Conservation (phyloP, 2,113 vertebrate genomes). For the Tauraco erythrolophus region DNA sequence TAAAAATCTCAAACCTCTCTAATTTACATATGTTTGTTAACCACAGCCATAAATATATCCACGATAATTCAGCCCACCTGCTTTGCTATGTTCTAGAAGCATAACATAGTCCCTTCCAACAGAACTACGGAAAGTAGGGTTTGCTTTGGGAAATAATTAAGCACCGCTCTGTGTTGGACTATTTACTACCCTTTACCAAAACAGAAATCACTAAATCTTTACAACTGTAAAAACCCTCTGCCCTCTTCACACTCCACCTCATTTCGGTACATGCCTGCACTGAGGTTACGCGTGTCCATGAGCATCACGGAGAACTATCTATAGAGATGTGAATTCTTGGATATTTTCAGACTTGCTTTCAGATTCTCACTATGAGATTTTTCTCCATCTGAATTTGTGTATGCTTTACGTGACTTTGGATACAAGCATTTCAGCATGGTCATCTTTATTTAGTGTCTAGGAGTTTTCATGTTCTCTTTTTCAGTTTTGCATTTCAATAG, state of each 20-base stretch:
- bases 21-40: conserved; percentile 37
- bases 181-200: not conserved
- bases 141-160: not conserved
- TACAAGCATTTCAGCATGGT: not conserved
- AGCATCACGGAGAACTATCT: not conserved
- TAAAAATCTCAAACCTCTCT: not conserved
- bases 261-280: not conserved
- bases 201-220: not conserved
- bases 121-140: not conserved
- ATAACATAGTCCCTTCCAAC: not conserved
- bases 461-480: not conserved
- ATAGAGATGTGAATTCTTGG: not conserved
- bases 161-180: not conserved
- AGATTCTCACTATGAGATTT: not conserved
- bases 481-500: not conserved
- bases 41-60: conserved; percentile 33
- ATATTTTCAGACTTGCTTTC: conserved; percentile 2
- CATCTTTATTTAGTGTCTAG: not conserved
- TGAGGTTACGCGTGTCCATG: not conserved
- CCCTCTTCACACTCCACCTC: not conserved
- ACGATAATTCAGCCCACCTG: conserved; percentile 41
- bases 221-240: not conserved
- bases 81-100: not conserved
- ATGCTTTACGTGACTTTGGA: not conserved
- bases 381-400: not conserved